Base-by-base conservation (phyloP, 1,140 invertebrate genomes). In the Psix sp. region DNA sequence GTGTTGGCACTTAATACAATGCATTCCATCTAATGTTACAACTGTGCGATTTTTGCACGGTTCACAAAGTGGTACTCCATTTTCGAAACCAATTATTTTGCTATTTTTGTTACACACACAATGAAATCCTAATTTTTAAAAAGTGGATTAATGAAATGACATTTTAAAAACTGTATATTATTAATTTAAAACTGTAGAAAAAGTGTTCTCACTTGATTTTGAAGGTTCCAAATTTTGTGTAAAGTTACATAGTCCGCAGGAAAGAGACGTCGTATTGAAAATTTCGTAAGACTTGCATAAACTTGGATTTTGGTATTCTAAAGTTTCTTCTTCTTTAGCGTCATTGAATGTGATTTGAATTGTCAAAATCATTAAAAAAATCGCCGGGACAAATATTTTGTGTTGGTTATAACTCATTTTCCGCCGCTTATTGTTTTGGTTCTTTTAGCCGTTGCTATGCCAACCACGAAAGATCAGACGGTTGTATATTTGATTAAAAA, bases 1-100 rank as follows among this genome's bases (percentile, higher is more conserved):
- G 15, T 74, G 76, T 72, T 15, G 59, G 66, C 87, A 88, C 10
- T 62, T 5, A 24, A 88, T 72, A 49, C 88, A 89, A 26, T 82
- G 71, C 46, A 62, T 63, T 57, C 77, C 73, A 77, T 88, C 84
- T 11, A 43, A 56, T 5, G 82, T 85, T 5, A 80, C 73, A 13
- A 80, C 74, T 38, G 77, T 74, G 40, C 83, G 75, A 52, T 49
- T 42, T 31, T 54, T 60, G 66, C 85, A 88, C 10, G 5, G 24
- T 42, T 71, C 29, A 52, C 86, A 88, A 33, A 77, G 31, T 6
- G 81, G 80, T 33, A 71, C 38, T 35, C 74, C 72, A 67, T 79
- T 59, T 42, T 79, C 65, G 18, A 67, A 75, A n/a, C 57, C 76
- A 40, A 74, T 59, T 17, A 51, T 77, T 72, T 71, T 81, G 52